A percentile compares a stretch with the other conserved stretches of the same genome.
Evolutionary conservation across 2,888 invertebrate genomes (phyloP).

Genomic region (Lochmaea crataegi): DNA sequence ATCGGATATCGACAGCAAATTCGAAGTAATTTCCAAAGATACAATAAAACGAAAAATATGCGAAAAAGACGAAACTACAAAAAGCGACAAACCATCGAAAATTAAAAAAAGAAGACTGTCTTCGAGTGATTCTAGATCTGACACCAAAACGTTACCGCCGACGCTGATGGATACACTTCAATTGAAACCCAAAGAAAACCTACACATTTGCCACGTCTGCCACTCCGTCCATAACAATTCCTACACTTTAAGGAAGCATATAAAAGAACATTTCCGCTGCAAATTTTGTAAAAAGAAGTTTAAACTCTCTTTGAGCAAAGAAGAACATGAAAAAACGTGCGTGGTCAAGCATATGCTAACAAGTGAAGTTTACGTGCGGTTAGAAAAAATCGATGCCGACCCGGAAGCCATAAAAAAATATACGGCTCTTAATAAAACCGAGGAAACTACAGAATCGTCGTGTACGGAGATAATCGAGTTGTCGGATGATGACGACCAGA

Average conservation of each 20-base stretch:
- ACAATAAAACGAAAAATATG: neutral
- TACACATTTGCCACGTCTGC: neutral
- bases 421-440: neutral
- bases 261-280: constrained; percentile 9
- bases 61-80: neutral
- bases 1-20: neutral
- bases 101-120: neutral
- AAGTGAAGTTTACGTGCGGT: neutral
- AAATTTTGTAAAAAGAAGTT: neutral
- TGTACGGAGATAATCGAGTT: constrained; percentile 18
- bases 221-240: neutral
- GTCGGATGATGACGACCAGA: constrained; percentile 6
- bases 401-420: neutral
- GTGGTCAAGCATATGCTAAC: neutral
- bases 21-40: neutral
- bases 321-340: constrained; percentile 14
- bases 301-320: neutral
- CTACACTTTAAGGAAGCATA: neutral
- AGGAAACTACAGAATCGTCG: neutral
- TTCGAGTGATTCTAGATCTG: neutral
- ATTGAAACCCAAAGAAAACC: neutral
- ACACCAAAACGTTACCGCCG: no score
- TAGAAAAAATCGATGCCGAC: neutral
- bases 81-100: neutral
- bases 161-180: constrained; percentile 11